phyloP scores from a whole-genome alignment of 2,113 vertebrate species.

The Acanthochromis polyacanthus region DNA sequence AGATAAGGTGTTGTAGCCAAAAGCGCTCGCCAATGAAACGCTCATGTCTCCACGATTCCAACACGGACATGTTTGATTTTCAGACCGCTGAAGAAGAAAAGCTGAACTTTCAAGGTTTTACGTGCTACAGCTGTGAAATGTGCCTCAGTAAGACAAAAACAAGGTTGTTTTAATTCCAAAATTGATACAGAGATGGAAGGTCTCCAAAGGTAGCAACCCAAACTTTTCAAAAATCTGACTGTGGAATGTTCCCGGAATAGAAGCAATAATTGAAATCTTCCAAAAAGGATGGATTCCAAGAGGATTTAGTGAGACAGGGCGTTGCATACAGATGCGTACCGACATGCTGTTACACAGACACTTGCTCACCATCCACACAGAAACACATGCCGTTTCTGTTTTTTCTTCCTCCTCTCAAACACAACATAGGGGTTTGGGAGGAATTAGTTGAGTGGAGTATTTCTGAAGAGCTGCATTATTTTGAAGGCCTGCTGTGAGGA shows the following conservation, averaged over 20 bases:
- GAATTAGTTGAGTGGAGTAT: conserved; percentile 52
- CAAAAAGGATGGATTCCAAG: conserved; percentile 63
- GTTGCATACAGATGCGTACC: conserved; percentile 39
- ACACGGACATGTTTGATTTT: conserved; percentile 12
- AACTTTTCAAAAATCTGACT: conserved; percentile 44
- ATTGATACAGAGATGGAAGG: conserved; percentile 29
- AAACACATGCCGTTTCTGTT: neutral
- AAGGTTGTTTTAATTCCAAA: conserved; percentile 30
- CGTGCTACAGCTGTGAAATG: conserved; percentile 25
- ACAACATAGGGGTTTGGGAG: conserved; percentile 30
- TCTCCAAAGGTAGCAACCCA: conserved; percentile 24
- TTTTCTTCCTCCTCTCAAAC: conserved; percentile 18
- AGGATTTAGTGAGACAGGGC: conserved; percentile 50
- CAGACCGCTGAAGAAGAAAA: conserved; percentile 16
- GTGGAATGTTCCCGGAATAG: conserved; percentile 45
- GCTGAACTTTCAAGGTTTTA: conserved; percentile 15
- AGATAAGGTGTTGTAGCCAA: conserved; percentile 54
- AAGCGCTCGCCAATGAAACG: conserved; percentile 19
- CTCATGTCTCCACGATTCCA: conserved; percentile 1
- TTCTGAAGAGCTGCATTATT: conserved; percentile 55
- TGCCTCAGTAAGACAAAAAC: conserved; percentile 32
- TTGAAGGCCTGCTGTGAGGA: conserved; percentile 51
- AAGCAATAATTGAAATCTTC: conserved; percentile 67
- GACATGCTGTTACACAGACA: conserved; percentile 22
- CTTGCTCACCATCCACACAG: conserved; percentile 2